A percentile compares a stretch with the other conserved stretches of the same genome.
phyloP scores from a whole-genome alignment of 2,797 vertebrate species.

The Columba guinea region DNA sequence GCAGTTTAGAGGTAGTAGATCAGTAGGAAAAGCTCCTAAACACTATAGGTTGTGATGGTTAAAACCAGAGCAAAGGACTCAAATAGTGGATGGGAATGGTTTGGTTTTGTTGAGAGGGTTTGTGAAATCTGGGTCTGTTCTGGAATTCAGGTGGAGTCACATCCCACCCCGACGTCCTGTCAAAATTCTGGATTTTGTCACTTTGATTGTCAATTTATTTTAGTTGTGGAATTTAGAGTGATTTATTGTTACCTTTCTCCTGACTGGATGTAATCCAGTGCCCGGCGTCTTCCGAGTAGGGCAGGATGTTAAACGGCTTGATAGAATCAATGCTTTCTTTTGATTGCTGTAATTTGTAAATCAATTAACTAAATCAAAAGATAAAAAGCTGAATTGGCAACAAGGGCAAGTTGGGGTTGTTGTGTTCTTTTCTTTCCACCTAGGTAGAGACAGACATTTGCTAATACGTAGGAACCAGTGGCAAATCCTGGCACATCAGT shows the following conservation, averaged over 20 bases:
- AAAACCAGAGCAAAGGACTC: not conserved
- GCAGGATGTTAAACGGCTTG: not conserved
- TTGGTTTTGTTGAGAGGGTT: fast-evolving
- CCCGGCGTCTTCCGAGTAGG: not conserved
- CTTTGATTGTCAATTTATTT: not conserved
- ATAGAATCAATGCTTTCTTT: not conserved
- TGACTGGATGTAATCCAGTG: not conserved
- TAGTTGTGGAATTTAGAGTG: not conserved
- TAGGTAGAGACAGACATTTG: not conserved
- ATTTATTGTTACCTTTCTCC: fast-evolving
- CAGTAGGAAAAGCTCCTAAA: not conserved
- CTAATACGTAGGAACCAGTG: fast-evolving
- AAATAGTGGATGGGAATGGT: fast-evolving
- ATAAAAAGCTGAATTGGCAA: not conserved
- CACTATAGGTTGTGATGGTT: not conserved
- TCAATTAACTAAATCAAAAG: not conserved
- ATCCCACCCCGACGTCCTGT: fast-evolving
- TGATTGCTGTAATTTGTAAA: not conserved
- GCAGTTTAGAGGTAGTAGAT: no score
- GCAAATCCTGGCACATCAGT: not conserved
- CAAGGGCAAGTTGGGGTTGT: not conserved
- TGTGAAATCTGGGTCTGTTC: not conserved
- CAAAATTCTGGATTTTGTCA: not conserved
- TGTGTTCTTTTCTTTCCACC: not conserved
- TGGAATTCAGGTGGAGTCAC: not conserved